phyloP scores from a whole-genome alignment of 2,113 vertebrate species.

The Brachypodius melanocephalos region DNA sequence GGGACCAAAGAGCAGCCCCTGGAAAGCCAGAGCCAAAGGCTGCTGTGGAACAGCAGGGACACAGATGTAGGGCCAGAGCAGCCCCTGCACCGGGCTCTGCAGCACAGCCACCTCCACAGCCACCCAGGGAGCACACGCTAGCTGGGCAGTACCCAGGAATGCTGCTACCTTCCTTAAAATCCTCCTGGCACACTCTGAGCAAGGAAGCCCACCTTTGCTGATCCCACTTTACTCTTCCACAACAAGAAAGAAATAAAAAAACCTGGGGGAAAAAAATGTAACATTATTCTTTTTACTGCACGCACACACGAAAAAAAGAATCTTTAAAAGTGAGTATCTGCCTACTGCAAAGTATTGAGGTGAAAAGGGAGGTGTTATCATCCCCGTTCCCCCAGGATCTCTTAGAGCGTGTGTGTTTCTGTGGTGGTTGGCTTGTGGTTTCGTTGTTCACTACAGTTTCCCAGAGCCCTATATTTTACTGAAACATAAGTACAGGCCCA shows the following conservation, averaged over 20 bases:
- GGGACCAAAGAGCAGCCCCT: not conserved
- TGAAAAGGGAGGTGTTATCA: not conserved
- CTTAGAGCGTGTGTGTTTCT: not conserved
- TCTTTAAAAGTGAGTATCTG: not conserved
- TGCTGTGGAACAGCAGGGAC: not conserved
- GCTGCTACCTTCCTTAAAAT: not conserved
- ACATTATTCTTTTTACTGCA: not conserved
- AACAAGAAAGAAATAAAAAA: slow-evolving; percentile 15
- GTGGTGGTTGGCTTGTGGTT: not conserved
- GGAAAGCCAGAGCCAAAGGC: not conserved
- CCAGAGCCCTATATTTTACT: slow-evolving; percentile 38
- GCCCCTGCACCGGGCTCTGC: not conserved
- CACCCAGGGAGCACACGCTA: accelerated
- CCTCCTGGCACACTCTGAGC: not conserved
- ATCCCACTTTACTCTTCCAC: not conserved
- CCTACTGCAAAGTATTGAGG: not conserved
- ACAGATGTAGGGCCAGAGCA: accelerated
- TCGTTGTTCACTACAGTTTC: slow-evolving; percentile 25
- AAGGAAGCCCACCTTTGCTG: not conserved
- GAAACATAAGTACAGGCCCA: slow-evolving; percentile 50
- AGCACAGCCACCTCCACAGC: accelerated
- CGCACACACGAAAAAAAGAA: not conserved
- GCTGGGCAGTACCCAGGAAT: not conserved
- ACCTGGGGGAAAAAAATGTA: not conserved
- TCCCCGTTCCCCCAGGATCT: not conserved